Percentiles rank a stretch among this genome's conserved stretches.
phyloP scores from a whole-genome alignment of 2,113 vertebrate genomes.

The Sphyrna mokarran region DNA sequence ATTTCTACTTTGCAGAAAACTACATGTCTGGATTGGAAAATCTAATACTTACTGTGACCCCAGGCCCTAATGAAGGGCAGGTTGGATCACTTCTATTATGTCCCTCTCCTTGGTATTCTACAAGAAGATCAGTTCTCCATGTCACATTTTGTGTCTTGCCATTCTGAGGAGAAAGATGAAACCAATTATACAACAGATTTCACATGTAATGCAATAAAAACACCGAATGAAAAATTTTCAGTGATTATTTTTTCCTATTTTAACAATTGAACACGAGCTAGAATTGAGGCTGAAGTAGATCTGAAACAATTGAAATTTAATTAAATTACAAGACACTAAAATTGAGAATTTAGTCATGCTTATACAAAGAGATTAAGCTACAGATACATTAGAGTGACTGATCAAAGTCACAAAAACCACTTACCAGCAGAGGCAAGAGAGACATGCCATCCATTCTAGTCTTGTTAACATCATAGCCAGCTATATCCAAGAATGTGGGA shows the following conservation, averaged over 20 bases:
- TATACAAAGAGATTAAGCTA: background rate
- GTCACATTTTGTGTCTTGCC: slow-evolving; percentile 64
- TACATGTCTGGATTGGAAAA: background rate
- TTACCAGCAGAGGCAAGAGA: slow-evolving; percentile 78
- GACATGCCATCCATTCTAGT: slow-evolving; percentile 95
- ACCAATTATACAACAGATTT: background rate
- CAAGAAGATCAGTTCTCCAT: slow-evolving; percentile 86
- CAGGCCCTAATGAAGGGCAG: slow-evolving; percentile 82
- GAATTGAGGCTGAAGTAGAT: background rate
- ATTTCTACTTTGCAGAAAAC: too few species aligned
- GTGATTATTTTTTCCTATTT: background rate
- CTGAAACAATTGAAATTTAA: background rate
- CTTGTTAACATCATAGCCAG: slow-evolving; percentile 73
- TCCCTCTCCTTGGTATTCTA: slow-evolving; percentile 94
- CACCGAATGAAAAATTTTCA: background rate
- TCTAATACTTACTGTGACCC: slow-evolving; percentile 72
- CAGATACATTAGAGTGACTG: background rate
- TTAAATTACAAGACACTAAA: background rate
- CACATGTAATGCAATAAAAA: background rate
- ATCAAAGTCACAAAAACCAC: background rate
- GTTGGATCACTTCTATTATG: slow-evolving; percentile 71
- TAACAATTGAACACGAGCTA: background rate
- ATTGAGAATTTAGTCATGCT: background rate
- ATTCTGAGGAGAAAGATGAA: slow-evolving; percentile 54
- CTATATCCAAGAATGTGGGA: slow-evolving; percentile 91